These are phyloP conservation scores for Acinonyx jubatus DNA, from an alignment of 2,113 vertebrate genomes.

Conservation along the genomic window DNA sequence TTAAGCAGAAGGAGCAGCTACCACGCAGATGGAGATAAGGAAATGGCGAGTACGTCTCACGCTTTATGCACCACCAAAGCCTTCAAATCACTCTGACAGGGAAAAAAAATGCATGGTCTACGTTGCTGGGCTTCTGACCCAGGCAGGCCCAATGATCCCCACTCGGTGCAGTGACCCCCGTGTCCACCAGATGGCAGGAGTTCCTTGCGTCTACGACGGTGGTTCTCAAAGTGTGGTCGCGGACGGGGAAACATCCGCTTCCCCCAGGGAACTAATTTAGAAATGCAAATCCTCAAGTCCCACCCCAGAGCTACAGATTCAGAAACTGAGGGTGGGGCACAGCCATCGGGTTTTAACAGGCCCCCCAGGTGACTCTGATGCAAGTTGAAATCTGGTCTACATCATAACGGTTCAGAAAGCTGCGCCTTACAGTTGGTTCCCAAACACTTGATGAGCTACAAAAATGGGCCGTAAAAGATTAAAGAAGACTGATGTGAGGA, in stretches of 20 bases:
- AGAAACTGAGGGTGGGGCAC: not conserved
- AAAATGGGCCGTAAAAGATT: not conserved
- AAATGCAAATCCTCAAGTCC: not conserved
- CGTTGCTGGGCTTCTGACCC: not conserved
- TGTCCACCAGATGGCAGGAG: conserved; percentile 77
- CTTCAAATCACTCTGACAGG: not conserved
- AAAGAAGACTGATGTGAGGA: not conserved
- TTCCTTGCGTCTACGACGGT: not conserved
- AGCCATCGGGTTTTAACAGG: not conserved
- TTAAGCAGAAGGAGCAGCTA: not conserved
- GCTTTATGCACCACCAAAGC: not conserved
- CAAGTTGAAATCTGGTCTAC: not conserved
- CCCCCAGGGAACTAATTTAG: not conserved
- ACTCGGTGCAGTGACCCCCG: not conserved
- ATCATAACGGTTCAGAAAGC: not conserved
- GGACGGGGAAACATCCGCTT: not conserved
- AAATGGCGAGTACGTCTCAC: not conserved
- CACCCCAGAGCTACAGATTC: not conserved
- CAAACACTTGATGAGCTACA: not conserved
- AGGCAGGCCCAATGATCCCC: not conserved
- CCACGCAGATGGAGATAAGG: not conserved
- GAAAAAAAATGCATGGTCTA: not conserved
- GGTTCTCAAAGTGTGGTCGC: not conserved
- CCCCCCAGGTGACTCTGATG: not conserved
- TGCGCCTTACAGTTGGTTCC: not conserved